Conservation (phyloP, 2,888 invertebrate species). For the Pseudeuparius sepicola region DNA sequence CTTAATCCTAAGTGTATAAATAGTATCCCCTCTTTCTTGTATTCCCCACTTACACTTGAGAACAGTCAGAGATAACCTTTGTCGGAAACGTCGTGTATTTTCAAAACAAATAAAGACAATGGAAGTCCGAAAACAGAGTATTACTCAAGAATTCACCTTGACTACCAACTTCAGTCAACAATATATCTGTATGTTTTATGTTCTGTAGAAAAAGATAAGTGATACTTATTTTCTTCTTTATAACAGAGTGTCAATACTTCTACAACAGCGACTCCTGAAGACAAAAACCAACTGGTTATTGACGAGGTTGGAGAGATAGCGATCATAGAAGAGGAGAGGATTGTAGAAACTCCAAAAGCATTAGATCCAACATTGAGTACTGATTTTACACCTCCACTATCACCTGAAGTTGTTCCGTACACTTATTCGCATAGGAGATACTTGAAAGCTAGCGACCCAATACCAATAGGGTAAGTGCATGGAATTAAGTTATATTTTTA, state of each 20-base stretch:
- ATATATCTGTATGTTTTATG: background rate
- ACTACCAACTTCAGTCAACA: no score
- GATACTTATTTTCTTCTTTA: slow-evolving; percentile 5
- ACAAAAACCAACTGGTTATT: slow-evolving; percentile 46
- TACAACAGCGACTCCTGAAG: slow-evolving; percentile 45
- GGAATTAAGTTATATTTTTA: no score
- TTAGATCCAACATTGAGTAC: slow-evolving; percentile 21
- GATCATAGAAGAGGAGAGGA: slow-evolving; percentile 29
- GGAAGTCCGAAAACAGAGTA: no score
- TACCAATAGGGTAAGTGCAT: slow-evolving; percentile 57
- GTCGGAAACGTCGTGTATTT: no score
- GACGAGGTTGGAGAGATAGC: slow-evolving; percentile 58
- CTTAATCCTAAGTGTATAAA: no score
- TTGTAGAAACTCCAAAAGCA: slow-evolving; percentile 22
- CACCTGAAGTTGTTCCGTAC: slow-evolving; percentile 18
- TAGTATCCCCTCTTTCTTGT: no score
- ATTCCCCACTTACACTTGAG: no score
- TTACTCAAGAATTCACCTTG: no score
- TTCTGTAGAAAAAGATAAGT: background rate
- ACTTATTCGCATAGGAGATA: slow-evolving; percentile 34
- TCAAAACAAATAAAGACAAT: no score
- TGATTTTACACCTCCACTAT: slow-evolving; percentile 22
- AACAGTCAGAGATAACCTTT: no score
- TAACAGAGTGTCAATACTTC: slow-evolving; percentile 54
- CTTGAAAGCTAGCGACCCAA: slow-evolving; percentile 58